Base-by-base conservation (phyloP, 2,888 invertebrate species). In the Hydropsyche betteni region DNA sequence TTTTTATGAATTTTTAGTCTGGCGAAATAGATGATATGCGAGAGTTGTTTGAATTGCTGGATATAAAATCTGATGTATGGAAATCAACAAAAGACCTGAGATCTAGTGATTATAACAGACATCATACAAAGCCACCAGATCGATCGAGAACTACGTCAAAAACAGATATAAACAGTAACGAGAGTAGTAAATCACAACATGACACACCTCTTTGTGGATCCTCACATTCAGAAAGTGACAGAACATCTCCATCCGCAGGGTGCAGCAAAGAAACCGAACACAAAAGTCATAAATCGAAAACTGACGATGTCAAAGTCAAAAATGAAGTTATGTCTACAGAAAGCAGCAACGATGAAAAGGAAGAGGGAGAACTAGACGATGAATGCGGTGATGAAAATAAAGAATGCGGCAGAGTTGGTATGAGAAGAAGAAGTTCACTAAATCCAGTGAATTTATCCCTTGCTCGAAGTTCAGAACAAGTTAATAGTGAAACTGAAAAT, bases 41-140 rank as follows among this genome's bases (percentile, higher is more conserved):
- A 86, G 94, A 94, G 84, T 86, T 95, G 75, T 92, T 95, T 84
- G 92, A 94, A 84, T 86, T 95, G 81, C 85, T 95, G 81, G 94
- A 94, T 88, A 95, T 95, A 80, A 94, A 94, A 85, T 93, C 94
- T 79, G 94, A 94, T 81, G 91, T 92, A 82, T 92, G 92, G 92
- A 87, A 87, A 85, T 88, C 88, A 80, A 88, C 87, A 81, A 88
- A 87, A 77, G 87, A 88, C 83, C 64, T 78, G 38, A 84, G 87
- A 80, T 86, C 86, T 80, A 85, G 86, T 81, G 87, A 87, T 78
- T 87, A 87, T 80, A 87, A 88, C 83, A 81, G 87, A 74, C 74
- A 87, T 80, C 75, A 76, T 51, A 86, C 86, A 80, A 83, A 87
- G 83, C 87, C 87, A 8, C 86, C 86, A 81, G 89, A 84, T 81